Evolutionary conservation across 2,888 invertebrate genomes (phyloP).

Genomic region (Cryptophagus acutangulus): DNA sequence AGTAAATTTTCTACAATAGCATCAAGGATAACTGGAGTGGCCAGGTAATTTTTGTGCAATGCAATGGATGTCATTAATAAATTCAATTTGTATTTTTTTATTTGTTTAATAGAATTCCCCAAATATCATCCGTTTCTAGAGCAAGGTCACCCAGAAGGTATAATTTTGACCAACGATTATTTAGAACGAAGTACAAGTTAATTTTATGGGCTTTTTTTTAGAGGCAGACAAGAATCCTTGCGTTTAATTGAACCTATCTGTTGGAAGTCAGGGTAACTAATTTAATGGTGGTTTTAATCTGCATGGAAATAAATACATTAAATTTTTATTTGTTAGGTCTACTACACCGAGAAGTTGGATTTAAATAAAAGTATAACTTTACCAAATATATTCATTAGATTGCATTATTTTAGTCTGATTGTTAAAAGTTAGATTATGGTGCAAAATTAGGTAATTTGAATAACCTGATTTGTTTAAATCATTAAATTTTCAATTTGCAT

Average conservation of each 20-base stretch:
- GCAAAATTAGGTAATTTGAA: no score
- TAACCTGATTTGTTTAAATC: no score
- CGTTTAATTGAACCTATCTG: slow-evolving; percentile 32
- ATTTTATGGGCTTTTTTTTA: slow-evolving; percentile 16
- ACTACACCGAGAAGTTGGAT: slow-evolving; percentile 29
- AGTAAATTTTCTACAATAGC: slow-evolving; percentile 28
- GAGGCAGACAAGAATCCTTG: slow-evolving; percentile 28
- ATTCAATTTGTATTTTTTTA: neutral
- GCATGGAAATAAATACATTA: slow-evolving; percentile 7
- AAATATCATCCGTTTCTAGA: slow-evolving; percentile 26
- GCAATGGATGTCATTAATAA: neutral
- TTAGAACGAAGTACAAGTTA: no score
- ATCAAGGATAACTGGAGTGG: slow-evolving; percentile 30
- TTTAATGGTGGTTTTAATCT: slow-evolving; percentile 1
- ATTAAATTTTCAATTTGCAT: no score
- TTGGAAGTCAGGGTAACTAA: slow-evolving; percentile 31
- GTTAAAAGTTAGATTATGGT: no score
- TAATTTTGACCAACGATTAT: neutral
- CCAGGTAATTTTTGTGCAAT: slow-evolving; percentile 31
- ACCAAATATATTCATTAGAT: no score
- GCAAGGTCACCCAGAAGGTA: slow-evolving; percentile 29
- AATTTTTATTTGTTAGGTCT: slow-evolving; percentile 19
- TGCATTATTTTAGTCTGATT: no score
- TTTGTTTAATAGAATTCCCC: slow-evolving; percentile 17
- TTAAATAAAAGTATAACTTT: slow-evolving; percentile 12